Percentiles rank a stretch among this genome's conserved stretches.
phyloP scores from a whole-genome alignment of 2,888 invertebrate species.

The Lithosia quadra region DNA sequence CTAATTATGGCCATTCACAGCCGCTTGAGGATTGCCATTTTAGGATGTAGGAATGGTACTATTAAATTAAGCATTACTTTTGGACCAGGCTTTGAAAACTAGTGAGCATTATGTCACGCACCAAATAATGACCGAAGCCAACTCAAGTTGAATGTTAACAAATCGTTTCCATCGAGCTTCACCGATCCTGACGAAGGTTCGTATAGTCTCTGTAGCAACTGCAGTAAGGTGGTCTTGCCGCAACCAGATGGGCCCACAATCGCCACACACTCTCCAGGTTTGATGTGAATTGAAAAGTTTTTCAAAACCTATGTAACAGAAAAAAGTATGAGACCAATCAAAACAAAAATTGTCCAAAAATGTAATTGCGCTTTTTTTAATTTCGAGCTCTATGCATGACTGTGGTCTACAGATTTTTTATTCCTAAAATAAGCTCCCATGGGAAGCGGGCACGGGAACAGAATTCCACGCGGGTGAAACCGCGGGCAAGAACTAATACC shows the following conservation, averaged over 20 bases:
- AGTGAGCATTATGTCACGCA: constrained; percentile 35
- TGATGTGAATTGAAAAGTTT: constrained; percentile 88
- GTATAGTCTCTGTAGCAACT: constrained; percentile 91
- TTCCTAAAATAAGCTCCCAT: no score
- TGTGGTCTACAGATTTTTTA: no score
- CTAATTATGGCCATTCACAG: no score
- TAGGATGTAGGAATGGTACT: constrained; percentile 12
- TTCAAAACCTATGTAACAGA: constrained; percentile 85
- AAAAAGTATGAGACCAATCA: neutral
- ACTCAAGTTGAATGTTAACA: constrained; percentile 90
- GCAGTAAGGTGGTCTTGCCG: constrained; percentile 93
- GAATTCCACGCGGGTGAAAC: no score
- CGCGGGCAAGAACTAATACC: no score
- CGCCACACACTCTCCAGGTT: constrained; percentile 90
- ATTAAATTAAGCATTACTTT: neutral
- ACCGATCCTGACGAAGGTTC: constrained; percentile 88
- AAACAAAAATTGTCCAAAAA: neutral
- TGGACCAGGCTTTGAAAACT: no score
- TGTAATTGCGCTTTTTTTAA: no score
- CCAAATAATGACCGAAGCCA: constrained; percentile 93
- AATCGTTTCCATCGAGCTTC: constrained; percentile 88
- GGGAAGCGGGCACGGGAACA: no score
- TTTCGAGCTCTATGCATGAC: no score
- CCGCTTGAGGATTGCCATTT: no score
- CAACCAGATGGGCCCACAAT: constrained; percentile 92